phyloP scores from a whole-genome alignment of 1,140 invertebrate species.

The Kradibia gibbosae region DNA sequence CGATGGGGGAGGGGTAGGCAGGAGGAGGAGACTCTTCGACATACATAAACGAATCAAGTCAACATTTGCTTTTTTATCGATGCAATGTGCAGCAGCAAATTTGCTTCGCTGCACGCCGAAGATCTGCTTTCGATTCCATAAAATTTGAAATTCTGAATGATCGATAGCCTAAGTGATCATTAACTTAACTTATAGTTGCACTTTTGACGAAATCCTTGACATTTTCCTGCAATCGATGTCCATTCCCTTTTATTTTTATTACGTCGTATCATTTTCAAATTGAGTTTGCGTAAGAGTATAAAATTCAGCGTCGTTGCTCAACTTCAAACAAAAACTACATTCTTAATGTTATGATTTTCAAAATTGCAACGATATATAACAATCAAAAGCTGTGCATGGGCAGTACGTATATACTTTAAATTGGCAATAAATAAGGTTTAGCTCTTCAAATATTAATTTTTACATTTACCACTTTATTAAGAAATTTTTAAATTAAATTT shows the following conservation, averaged over 20 bases:
- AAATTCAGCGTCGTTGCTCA: constrained; percentile 32
- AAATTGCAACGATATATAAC: constrained; percentile 13
- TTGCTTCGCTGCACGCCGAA: neutral
- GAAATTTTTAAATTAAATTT: too few relatives aligned
- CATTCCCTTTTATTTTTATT: constrained; percentile 44
- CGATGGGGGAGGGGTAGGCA: neutral
- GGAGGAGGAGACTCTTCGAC: neutral
- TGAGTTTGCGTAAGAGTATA: constrained; percentile 31
- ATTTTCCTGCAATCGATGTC: constrained; percentile 6
- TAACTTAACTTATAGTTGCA: constrained; percentile 13
- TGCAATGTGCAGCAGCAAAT: neutral
- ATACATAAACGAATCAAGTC: constrained; percentile 20
- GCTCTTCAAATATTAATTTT: neutral
- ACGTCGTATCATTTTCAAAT: constrained; percentile 35
- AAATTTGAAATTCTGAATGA: constrained; percentile 30
- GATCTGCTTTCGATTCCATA: constrained; percentile 20
- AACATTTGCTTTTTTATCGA: constrained; percentile 26
- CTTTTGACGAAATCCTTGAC: neutral
- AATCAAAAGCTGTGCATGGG: neutral
- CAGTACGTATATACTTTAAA: neutral
- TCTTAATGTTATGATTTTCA: constrained; percentile 13
- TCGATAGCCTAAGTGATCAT: constrained; percentile 28
- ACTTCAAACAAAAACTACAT: constrained; percentile 37
- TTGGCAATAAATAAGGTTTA: neutral
- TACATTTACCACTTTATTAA: neutral